Evolutionary conservation across 2,888 invertebrate species (phyloP).

Genomic region (Epsilonema sp.): DNA sequence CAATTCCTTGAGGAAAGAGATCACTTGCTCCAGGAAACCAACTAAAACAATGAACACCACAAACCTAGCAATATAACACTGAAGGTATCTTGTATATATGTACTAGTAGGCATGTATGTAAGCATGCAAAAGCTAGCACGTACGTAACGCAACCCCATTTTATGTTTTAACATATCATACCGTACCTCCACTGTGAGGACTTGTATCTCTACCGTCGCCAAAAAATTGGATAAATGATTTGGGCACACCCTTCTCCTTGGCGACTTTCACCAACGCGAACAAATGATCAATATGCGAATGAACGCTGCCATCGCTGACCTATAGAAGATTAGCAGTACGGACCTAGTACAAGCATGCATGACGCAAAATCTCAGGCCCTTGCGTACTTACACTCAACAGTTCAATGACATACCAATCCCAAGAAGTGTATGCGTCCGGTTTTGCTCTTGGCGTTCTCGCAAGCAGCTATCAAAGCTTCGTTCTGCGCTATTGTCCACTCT

Average conservation of each 20-base stretch:
- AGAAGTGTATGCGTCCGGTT: slow-evolving; percentile 31
- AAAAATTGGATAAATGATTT: slow-evolving; percentile 33
- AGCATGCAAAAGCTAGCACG: too few species aligned
- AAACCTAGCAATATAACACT: too few species aligned
- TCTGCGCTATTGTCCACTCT: slow-evolving; percentile 21
- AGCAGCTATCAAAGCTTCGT: slow-evolving; percentile 28
- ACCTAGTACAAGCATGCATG: too few species aligned
- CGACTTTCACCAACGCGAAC: slow-evolving; percentile 30
- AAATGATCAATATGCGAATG: slow-evolving; percentile 34
- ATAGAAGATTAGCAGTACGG: too few species aligned
- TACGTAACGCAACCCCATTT: too few species aligned
- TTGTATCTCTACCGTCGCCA: slow-evolving; percentile 32
- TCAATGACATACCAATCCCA: slow-evolving; percentile 27
- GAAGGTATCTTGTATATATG: too few species aligned
- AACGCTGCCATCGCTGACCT: slow-evolving; percentile 31
- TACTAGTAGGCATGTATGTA: too few species aligned
- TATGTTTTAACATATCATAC: too few species aligned
- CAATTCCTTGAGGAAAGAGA: slow-evolving; percentile 20
- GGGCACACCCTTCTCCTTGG: slow-evolving; percentile 31
- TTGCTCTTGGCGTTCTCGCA: slow-evolving; percentile 29
- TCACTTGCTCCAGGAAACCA: slow-evolving; percentile 22
- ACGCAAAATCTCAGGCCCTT: too few species aligned
- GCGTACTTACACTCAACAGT: too few species aligned
- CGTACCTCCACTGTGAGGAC: slow-evolving; percentile 29
- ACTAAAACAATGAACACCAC: too few species aligned